phyloP scores from a whole-genome alignment of 2,113 vertebrate genomes.

The Gasterosteus aculeatus region DNA sequence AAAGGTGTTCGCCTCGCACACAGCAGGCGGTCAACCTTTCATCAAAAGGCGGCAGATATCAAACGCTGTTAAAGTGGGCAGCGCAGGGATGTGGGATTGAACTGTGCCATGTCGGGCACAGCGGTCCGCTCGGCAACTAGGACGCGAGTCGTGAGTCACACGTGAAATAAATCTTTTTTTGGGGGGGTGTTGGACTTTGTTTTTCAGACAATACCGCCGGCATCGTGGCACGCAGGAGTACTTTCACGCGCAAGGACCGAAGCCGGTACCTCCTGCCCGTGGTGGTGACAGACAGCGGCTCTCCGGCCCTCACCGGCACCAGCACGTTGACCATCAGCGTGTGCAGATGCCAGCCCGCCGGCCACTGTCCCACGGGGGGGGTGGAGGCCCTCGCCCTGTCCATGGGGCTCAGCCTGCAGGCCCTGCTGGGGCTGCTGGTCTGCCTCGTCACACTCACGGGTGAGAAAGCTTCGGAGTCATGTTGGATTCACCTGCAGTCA shows the following conservation, averaged over 20 bases:
- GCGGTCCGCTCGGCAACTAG: too few relatives aligned
- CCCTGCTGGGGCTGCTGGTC: conserved; percentile 82
- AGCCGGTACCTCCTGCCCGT: conserved; percentile 84
- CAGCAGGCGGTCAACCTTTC: conserved; percentile 20
- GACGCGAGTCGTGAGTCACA: too few relatives aligned
- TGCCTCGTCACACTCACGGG: conserved; percentile 85
- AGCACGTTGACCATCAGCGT: conserved; percentile 87
- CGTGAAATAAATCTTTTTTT: too few relatives aligned
- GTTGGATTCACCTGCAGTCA: neutral
- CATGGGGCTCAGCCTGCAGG: conserved; percentile 84
- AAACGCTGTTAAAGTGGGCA: conserved; percentile 16
- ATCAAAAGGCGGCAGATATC: conserved; percentile 6
- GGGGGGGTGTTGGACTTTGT: neutral
- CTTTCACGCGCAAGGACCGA: conserved; percentile 85
- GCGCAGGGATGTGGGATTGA: conserved; percentile 14
- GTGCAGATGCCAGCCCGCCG: conserved; percentile 85
- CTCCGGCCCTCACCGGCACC: conserved; percentile 87
- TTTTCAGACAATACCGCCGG: conserved; percentile 90
- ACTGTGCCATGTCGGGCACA: too few relatives aligned
- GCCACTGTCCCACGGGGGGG: conserved; percentile 77
- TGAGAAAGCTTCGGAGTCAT: conserved; percentile 65
- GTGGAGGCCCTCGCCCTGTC: conserved; percentile 80
- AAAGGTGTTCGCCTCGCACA: conserved; percentile 36
- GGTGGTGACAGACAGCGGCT: conserved; percentile 89
- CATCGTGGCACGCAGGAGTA: conserved; percentile 85